Evolutionary conservation across 30 jellyfish, hydroid and myxozoan species (phyloP), one percentile per base, ranked within the genome.

Genomic region (Hydractinia echinata): DNA sequence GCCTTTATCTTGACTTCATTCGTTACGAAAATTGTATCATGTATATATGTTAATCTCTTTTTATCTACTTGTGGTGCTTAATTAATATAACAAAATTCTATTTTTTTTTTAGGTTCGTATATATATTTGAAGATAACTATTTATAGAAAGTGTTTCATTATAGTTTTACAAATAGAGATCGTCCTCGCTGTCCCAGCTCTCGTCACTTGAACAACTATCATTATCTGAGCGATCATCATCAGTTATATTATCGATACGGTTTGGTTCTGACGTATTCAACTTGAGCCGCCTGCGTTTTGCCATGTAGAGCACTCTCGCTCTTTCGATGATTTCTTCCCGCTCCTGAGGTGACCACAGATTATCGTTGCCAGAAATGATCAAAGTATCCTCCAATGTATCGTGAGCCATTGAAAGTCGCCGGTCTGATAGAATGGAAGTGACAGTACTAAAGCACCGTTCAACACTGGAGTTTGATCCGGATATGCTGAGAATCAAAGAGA

Each of bases 401-500:
- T 71, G 81, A 19, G 60, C 51, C 81, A 71, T 71, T 8, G 77
- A n/a, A 14, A 76, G 55, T 15, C 76, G 11, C 10, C 81, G 81
- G 79, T 83, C 96, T 44, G 86, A 76, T 10, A 88, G 83, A 58
- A 82, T 14, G 61, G 79, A 76, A 13, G 88, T 88, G 78, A 83
- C 58, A 51, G 48, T 19, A 55, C 89, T 55, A 76, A 88, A 88
- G 16, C 87, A 86, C n/a, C 96, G 66, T 72, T 88, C 89, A 61
- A 83, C 86, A 64, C 39, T 64, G 74, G 74, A 64, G 39, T 64
- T 64, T 64, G 74, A 64, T 44, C 74, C 74, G 39, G 74, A 64
- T n/a, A 64, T 64, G 39, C 74, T 64, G 16, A 64, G 39, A 13
- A 64, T 64, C 74, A 64, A 64, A 6, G 74, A 64, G 39, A 64